Evolutionary conservation across 2,113 vertebrate species (phyloP), one percentile per base, ranked within the genome.

Genomic region (Garra rufa): DNA sequence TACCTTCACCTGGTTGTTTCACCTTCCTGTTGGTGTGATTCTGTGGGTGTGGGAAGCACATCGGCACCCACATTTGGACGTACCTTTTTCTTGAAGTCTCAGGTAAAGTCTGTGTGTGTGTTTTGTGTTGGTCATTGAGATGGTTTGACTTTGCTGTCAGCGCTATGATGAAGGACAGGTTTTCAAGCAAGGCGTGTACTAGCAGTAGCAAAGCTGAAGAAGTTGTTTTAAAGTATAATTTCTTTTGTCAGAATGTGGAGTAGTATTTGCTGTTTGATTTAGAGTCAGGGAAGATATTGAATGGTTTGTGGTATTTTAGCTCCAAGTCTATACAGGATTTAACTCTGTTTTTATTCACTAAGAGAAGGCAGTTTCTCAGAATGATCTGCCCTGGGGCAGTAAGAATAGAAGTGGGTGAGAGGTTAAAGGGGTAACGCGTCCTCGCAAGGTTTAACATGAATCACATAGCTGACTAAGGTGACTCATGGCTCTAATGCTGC

Each of bases 331-430:
- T 34, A 67, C 50, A 69, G 65, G 4, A 34, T 38, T 69, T 41
- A 30, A 11, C 10, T 1, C 19, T 38, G 55, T 71, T 52, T 85
- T 52, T 57, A 3, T 8, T 57, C 52, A 57, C 24, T 44, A 2
- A 2, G 15, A 46, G 38, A 43, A 76, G 57, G 24, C 41, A 44
- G 52, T 9, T 57, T 57, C 52, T 57, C 52, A 57, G 77, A 24
- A 9, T 43, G 44, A 13, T 57, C 34, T n/a, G 24, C 50, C 61
- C 57, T 15, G 13, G 13, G 41, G 79, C 34, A 43, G 19, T 82
- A 76, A 55, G 34, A 75, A 81, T 81, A 67, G 75, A 88, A 88
- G 57, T 90, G 78, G 85, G 89, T 85, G 78, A 90, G 57, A 76
- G 84, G 85, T 87, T 77, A 85, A 41, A 81, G 79, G 81, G 61